Evolutionary conservation across 2,888 invertebrate species (phyloP).

Genomic region (Spilosoma lubricipeda): DNA sequence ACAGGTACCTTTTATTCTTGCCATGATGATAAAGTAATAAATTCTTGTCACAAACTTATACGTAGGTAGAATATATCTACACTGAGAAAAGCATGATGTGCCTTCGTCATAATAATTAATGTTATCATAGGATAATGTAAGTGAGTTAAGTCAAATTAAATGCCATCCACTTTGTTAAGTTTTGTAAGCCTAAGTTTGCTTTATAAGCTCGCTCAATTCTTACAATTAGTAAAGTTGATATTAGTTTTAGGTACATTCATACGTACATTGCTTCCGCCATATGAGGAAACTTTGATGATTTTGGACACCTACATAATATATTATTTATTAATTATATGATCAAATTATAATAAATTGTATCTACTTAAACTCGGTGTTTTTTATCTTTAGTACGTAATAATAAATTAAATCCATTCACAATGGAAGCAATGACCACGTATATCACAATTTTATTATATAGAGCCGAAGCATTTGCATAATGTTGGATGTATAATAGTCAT

Average conservation of each 20-base stretch:
- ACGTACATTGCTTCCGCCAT: conserved; percentile 68
- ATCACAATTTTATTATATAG: conserved; percentile 71
- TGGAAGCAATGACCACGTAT: conserved; percentile 72
- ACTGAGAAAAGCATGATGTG: conserved; percentile 77
- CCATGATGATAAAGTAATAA: conserved; percentile 85
- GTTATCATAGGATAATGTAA: conserved; percentile 77
- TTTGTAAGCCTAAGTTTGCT: conserved; percentile 82
- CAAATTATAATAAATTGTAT: conserved; percentile 45
- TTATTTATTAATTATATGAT: conserved; percentile 41
- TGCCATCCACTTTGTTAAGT: conserved; percentile 87
- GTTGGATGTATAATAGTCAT: conserved; percentile 76
- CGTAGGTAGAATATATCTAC: conserved; percentile 72
- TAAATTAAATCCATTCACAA: conserved; percentile 50
- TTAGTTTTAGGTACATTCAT: conserved; percentile 71
- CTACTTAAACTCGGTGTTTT: conserved; percentile 26
- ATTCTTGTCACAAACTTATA: conserved; percentile 82
- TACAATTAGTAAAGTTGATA: conserved; percentile 79
- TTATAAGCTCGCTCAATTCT: conserved; percentile 85
- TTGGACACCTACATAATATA: conserved; percentile 19
- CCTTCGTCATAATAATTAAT: conserved; percentile 82
- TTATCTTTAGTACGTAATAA: conserved; percentile 38
- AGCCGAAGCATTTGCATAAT: conserved; percentile 70
- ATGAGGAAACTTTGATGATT: conserved; percentile 30
- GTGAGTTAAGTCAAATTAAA: conserved; percentile 86
- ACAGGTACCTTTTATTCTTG: conserved; percentile 87